Base-by-base conservation (phyloP, 2,888 invertebrate species). In the Callyntrura guangdongensis region DNA sequence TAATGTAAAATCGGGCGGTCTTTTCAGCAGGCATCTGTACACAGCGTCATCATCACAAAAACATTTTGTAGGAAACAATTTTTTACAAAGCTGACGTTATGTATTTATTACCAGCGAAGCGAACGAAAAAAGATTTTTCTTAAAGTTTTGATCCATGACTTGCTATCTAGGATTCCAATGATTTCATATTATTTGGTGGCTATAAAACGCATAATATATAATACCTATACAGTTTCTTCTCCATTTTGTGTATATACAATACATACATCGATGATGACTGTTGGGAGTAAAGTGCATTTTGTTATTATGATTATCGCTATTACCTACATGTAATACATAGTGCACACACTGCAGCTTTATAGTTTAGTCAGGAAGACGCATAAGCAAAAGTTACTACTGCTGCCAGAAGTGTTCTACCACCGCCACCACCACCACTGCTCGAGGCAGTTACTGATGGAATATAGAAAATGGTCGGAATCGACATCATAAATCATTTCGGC, bases 401-500 rank as follows among this genome's bases (percentile, higher is more conserved):
- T 74, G 47, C 25, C 17, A 17, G 79, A 56, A 53, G 53, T 79
- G 20, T 72, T 45, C 47, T 72, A 47, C 47, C 17, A 77, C 22
- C 27, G 27, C 59, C 79, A 27, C 79, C 79, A 49, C 74, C 59
- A 53, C 47, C 61, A 82, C 81, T 90, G 85, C 90, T 86, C 49
- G 72, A 90, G 90, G 90, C 90, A 81, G 84, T 85, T 84, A 88
- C 83, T 91, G 91, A 91, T 79, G 88, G 89, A 89, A 89, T 89
- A 93, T 88, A 91, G 92, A 94, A 94, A 94, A 93, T 93, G 93
- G 94, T 92, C 92, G 94, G 93, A 93, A 93, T 93, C 92, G 92
- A 92, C 92, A 91, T 86, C 84, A 94, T 94, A 91, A 93, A 93
- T 94, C 94, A 94, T 94, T 93, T 92, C 91, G 91, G 92, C 92